Evolutionary conservation across 2,113 vertebrate species (phyloP), one percentile per base, ranked within the genome.

Genomic region (Parus major): DNA sequence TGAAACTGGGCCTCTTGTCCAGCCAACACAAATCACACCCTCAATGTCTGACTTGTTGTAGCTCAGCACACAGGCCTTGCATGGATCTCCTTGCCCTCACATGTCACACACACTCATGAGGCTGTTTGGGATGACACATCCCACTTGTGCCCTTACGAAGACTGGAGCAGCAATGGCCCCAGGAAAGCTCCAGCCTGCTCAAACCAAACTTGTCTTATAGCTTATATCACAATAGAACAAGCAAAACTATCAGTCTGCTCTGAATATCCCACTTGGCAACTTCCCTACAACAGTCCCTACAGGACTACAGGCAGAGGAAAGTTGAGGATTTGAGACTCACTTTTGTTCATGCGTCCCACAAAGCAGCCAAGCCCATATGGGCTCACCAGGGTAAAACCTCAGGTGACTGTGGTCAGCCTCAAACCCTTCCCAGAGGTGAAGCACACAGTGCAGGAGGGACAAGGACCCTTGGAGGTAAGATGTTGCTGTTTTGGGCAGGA

Each of bases 21-120:
- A 64, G 49, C 11, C 44, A 66, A 42, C 14, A 77, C 12, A 68
- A 82, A 73, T 15, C 41, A 52, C 41, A 53, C 11, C n/a, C 24
- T 61, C 17, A 25, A 14, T 4, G 4, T 53, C 16, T 33, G 75
- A 9, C 28, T 36, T 10, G 3, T 1, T 5, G 33, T 6, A 81
- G 39, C 27, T 64, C 70, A 64, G 57, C 61, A 56, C 29, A 29
- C 15, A 46, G 56, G 19, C 8, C 24, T 39, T 4, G 47, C 52
- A 9, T 3, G 52, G 47, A 50, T 23, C 7, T 31, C 19, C n/a
- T 17, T 17, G 29, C 15, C 66, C 75, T 35, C 44, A 29, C 0
- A 0, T 27, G 49, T 18, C 71, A 47, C 4, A 1, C 50, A 29
- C 0, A 1, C 20, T 20, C 50, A 36, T 0, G 0, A 52, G 52